A percentile compares a stretch with the other conserved stretches of the same genome.
Conservation (phyloP, 2,888 invertebrate species). For the Marronus borbonicus region DNA sequence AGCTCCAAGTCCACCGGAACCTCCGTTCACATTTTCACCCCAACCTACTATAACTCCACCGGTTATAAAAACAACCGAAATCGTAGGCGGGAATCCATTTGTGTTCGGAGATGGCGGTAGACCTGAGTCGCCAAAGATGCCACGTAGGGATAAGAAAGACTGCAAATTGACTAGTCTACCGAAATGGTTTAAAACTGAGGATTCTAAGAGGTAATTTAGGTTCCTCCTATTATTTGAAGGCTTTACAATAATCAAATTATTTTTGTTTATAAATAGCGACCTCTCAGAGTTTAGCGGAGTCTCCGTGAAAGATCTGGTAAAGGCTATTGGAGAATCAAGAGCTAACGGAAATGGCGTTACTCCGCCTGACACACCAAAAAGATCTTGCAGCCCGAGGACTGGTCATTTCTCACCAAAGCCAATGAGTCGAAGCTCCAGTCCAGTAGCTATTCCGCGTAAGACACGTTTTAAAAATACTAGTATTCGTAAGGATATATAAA, state of each 20-base stretch:
- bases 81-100: slow-evolving; percentile 67
- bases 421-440: slow-evolving; percentile 75
- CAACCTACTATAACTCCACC: slow-evolving; percentile 53
- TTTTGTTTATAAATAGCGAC: slow-evolving; percentile 64
- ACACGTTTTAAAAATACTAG: slow-evolving; percentile 4
- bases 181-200: slow-evolving; percentile 75
- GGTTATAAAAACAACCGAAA: slow-evolving; percentile 53
- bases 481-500: neutral
- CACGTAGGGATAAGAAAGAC: slow-evolving; percentile 66
- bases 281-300: slow-evolving; percentile 76
- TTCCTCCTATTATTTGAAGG: too few species aligned
- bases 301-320: slow-evolving; percentile 82
- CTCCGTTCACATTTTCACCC: slow-evolving; percentile 59
- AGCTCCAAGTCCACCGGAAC: slow-evolving; percentile 60
- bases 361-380: slow-evolving; percentile 78
- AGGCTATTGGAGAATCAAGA: slow-evolving; percentile 81
- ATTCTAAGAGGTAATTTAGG: slow-evolving; percentile 65
- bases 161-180: slow-evolving; percentile 72
- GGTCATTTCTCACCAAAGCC: slow-evolving; percentile 70
- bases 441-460: slow-evolving; percentile 75
- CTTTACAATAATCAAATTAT: neutral
- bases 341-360: slow-evolving; percentile 86
- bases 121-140: slow-evolving; percentile 65
- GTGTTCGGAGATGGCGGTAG: slow-evolving; percentile 68
- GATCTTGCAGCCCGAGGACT: slow-evolving; percentile 72